Evolutionary conservation across 1,140 invertebrate genomes (phyloP).

Genomic region (Macrotrachela quadricornifera): DNA sequence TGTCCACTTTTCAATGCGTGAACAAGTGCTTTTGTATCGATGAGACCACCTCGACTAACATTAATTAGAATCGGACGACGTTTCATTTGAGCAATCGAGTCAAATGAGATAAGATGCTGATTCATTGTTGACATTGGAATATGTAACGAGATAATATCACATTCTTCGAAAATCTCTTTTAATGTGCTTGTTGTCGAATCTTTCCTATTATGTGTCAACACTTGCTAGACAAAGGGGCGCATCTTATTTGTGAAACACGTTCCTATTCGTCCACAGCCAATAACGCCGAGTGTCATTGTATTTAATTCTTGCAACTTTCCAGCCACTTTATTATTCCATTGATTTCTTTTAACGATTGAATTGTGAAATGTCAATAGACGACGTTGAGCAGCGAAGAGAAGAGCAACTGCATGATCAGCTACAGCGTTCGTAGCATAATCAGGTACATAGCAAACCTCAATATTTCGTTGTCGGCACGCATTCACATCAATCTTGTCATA

Average conservation of each 20-base stretch:
- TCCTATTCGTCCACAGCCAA: constrained; percentile 2
- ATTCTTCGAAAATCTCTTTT: not conserved
- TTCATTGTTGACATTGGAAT: not conserved
- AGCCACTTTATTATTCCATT: not conserved
- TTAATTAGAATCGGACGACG: not conserved
- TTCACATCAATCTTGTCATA: constrained; percentile 3
- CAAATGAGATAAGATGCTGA: not conserved
- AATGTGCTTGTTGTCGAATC: not conserved
- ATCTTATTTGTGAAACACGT: not conserved
- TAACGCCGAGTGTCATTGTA: not conserved
- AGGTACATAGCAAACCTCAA: constrained; percentile 1
- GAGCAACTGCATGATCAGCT: constrained; percentile 3
- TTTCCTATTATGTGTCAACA: not conserved
- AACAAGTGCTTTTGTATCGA: not conserved
- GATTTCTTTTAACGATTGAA: not conserved
- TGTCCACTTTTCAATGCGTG: not conserved
- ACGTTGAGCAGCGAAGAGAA: not conserved
- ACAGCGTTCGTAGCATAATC: not conserved
- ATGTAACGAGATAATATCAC: not conserved
- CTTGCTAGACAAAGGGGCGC: not conserved
- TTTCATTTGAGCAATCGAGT: constrained; percentile 2
- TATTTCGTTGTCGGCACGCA: not conserved
- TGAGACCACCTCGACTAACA: not conserved
- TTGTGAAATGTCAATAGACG: not conserved
- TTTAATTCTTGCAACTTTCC: not conserved